Evolutionary conservation across 2,888 invertebrate species (phyloP), one percentile per base, ranked within the genome.

Genomic region (Acronicta alni): DNA sequence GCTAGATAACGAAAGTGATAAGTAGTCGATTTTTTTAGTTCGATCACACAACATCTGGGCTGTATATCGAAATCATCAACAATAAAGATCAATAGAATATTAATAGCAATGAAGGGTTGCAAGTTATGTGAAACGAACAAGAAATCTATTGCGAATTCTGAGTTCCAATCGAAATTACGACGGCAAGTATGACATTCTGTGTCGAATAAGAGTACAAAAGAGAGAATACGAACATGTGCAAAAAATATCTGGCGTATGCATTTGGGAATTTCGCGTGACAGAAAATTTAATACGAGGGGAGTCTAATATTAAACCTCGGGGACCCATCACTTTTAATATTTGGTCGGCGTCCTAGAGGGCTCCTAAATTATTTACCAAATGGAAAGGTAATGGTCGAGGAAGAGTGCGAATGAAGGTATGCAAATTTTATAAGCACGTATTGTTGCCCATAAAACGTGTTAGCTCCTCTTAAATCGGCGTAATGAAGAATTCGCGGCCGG

Each of bases 271-370:
- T 90, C 90, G 89, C 92, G 92, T 92, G 93, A 92, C 93, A 92
- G 89, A 92, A 91, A 93, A 93, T 94, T 93, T 93, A 93, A 94
- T 93, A 91, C 92, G 89, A 90, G 93, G 94, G 94, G 93, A 89
- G 92, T 92, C 91, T 90, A 91, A 93, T 93, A 94, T 93, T 93
- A 93, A 93, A 91, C 93, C 93, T 92, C 81, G 82, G 93, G 93
- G 94, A 94, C 89, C 91, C 93, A 94, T 94, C 93, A 93, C 92
- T 94, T 94, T 94, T 94, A 94, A 94, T 94, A 94, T 93, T 89
- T 93, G 91, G 90, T 89, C 88, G 89, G 79, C 82, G 89, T 91
- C 93, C 93, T 94, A 86, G 89, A 89, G 94, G 93, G 89, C 89
- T 88, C 84, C 90, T 93, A 94, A 93, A 94, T 94, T 94, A 94